A percentile compares a stretch with the other conserved stretches of the same genome.
Conservation (phyloP, 2,113 vertebrate species). For the Sialia sialis region DNA sequence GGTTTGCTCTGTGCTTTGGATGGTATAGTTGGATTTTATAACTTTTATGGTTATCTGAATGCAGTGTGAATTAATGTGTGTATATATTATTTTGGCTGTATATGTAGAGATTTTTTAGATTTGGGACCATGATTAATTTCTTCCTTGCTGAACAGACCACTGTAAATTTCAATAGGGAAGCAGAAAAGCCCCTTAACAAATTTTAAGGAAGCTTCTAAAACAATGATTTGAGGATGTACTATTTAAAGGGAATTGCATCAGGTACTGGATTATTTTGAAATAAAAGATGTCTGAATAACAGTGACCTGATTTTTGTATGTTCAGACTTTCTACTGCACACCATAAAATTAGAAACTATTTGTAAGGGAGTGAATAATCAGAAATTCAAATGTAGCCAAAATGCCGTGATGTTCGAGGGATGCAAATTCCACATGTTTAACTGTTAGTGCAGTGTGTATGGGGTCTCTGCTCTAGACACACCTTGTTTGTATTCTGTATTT, state of each 20-base stretch:
- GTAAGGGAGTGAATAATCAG: not conserved
- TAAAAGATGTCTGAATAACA: not conserved
- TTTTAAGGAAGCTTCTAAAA: constrained; percentile 50
- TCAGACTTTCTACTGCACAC: not conserved
- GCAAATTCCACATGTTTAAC: not conserved
- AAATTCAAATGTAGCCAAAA: not conserved
- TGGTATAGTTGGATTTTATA: not conserved
- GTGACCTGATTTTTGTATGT: not conserved
- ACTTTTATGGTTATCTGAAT: not conserved
- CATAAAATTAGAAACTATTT: not conserved
- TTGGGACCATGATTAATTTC: not conserved
- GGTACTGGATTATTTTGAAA: not conserved
- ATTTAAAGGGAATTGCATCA: constrained; percentile 10
- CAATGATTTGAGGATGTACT: constrained; percentile 12
- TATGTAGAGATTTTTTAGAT: not conserved
- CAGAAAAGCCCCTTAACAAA: constrained; percentile 6
- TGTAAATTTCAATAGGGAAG: constrained; percentile 36
- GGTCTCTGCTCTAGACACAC: not conserved
- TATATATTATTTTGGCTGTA: not conserved
- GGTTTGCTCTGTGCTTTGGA: not conserved
- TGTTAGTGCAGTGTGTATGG: not conserved
- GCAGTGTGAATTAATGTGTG: not conserved
- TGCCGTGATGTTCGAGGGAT: not conserved
- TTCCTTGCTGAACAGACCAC: not conserved
- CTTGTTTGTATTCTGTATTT: not conserved